Evolutionary conservation across 1,140 invertebrate genomes (phyloP), one percentile per base, ranked within the genome.

Genomic region (Heliconius congener): DNA sequence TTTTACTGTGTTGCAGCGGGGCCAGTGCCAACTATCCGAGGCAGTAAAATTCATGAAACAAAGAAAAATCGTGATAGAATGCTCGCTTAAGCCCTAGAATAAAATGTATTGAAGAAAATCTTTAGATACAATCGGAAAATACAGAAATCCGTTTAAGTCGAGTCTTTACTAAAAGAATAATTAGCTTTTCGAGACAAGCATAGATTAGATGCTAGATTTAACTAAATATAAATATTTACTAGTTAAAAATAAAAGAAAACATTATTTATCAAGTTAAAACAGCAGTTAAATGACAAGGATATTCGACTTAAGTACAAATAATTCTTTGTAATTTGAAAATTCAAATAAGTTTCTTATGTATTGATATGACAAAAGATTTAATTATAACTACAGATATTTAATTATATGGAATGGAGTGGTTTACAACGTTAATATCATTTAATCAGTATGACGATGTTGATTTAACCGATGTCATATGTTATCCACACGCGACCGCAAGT

Each of bases 21-120:
- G 71, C 71, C 19, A 73, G 79, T 76, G 79, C 79, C 79, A 80
- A 80, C 74, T 80, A 76, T 80, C 39, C 37, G 52, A 73, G 71
- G 74, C 74, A 80, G 74, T 71, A 76, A 76, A 80, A 80, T 76
- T 76, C 74, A 80, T 66, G 79, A 70, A 80, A 80, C 79, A 80
- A 80, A 76, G 57, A 76, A 76, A 76, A 80, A 73, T 8, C 52
- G 74, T 80, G 79, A 80, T 80, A 80, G 79, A 80, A 75, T 73
- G 74, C 55, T 57, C 74, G 74, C 55, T 76, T 76, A 70, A 80
- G 79, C 74, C 66, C 52, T 52, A 75, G 55, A 80, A 75, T 80
- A 80, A 80, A 79, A 73, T 50, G 27, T 76, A 73, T 30, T 30
- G 60, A 13, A 13, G 60, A 30, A 66, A 66, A 66, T 66, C 27